These are phyloP conservation scores for Phataginus tricuspis DNA, from an alignment of 2,797 vertebrate species.

Conservation along the genomic window DNA sequence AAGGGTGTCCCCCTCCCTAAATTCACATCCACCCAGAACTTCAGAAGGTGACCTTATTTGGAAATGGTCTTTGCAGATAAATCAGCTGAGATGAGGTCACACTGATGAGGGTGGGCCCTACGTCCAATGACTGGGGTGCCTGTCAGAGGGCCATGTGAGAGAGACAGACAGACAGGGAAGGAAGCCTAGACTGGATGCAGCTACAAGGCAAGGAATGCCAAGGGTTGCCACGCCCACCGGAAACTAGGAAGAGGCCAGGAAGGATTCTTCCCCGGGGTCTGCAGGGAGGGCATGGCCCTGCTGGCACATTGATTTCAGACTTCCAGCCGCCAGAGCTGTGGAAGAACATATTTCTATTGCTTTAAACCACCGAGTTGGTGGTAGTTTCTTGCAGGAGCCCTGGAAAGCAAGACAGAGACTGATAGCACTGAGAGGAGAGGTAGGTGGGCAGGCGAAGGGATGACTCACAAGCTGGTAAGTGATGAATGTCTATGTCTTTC, in stretches of 20 bases:
- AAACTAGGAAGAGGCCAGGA: not conserved
- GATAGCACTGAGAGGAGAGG: not conserved
- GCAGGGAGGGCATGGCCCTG: not conserved
- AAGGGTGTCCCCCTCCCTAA: not conserved
- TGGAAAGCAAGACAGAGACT: not conserved
- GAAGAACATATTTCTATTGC: not conserved
- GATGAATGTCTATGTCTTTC: too few species aligned
- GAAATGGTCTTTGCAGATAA: not conserved
- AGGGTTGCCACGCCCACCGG: accelerated
- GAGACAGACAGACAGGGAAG: accelerated
- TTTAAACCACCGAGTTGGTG: not conserved
- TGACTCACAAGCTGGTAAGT: too few species aligned
- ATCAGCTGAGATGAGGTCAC: not conserved
- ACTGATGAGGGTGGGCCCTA: not conserved
- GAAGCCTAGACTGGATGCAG: not conserved
- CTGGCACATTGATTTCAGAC: not conserved
- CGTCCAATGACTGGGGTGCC: not conserved
- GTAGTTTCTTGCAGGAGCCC: not conserved
- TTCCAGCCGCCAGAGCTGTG: not conserved
- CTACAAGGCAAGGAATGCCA: not conserved
- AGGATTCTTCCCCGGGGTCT: not conserved
- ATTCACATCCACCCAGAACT: not conserved
- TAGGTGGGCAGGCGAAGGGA: not conserved
- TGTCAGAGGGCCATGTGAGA: not conserved
- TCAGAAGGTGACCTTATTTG: not conserved